Evolutionary conservation across 2,888 invertebrate species (phyloP).

Genomic region (Scaptomyza tumidula): DNA sequence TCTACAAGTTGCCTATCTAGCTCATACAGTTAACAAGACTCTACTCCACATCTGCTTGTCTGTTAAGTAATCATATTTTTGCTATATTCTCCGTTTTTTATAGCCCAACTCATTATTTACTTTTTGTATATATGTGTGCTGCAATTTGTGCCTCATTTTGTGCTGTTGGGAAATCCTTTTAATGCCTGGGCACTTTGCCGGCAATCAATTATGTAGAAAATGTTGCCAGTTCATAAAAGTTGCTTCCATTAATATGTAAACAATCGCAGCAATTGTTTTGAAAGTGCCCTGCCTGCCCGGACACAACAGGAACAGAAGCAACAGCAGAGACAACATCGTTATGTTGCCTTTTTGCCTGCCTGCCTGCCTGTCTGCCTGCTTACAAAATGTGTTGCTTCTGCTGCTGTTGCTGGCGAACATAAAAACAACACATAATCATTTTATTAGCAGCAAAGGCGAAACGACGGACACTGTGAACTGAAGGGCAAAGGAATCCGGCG

Average conservation of each 20-base stretch:
- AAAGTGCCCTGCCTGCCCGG: slow-evolving; percentile 37
- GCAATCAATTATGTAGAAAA: slow-evolving; percentile 70
- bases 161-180: slow-evolving; percentile 23
- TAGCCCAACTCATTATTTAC: slow-evolving; percentile 10
- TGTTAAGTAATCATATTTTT: slow-evolving; percentile 1
- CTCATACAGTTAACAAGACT: no score
- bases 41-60: not conserved
- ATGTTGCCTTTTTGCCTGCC: slow-evolving; percentile 4
- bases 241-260: slow-evolving; percentile 73
- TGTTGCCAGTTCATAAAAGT: slow-evolving; percentile 66
- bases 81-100: not conserved
- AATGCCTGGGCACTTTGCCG: slow-evolving; percentile 44
- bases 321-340: slow-evolving; percentile 24
- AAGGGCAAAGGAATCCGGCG: slow-evolving; percentile 53
- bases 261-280: slow-evolving; percentile 70
- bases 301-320: not conserved
- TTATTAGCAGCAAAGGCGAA: slow-evolving; percentile 69
- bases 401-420: slow-evolving; percentile 48
- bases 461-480: slow-evolving; percentile 53
- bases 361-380: slow-evolving; percentile 8
- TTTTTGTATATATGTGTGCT: slow-evolving; percentile 10
- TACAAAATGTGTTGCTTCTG: slow-evolving; percentile 16
- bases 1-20: no score
- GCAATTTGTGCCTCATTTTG: slow-evolving; percentile 42
- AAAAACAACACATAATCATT: slow-evolving; percentile 79